Conservation (phyloP, 92 coral and sea anemone genomes). For the Palythoa grandiflora region DNA sequence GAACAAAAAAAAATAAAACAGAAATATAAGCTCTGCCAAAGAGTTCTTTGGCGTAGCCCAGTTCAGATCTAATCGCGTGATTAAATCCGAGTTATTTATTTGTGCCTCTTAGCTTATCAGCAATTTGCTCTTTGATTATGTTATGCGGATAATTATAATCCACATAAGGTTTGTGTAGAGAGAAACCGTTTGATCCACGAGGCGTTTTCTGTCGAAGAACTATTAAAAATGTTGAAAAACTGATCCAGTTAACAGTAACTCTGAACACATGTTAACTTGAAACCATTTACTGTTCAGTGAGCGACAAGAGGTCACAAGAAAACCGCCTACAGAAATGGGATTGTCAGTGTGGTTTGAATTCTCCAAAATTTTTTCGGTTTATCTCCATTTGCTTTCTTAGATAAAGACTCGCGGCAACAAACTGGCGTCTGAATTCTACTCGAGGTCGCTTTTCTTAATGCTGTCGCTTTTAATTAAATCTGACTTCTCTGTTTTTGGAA, state of each 20-base stretch:
- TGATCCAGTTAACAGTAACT: background rate
- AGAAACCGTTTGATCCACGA: background rate
- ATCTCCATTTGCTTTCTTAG: conserved; percentile 27
- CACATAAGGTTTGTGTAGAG: no score
- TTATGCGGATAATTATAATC: background rate
- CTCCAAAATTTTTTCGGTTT: conserved; percentile 22
- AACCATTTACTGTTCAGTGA: background rate
- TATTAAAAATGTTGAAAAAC: background rate
- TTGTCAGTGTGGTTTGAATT: conserved; percentile 42
- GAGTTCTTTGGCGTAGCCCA: background rate
- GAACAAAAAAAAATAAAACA: background rate
- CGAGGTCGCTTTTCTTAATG: background rate
- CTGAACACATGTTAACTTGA: conserved; percentile 6
- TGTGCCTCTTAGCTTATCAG: conserved; percentile 32
- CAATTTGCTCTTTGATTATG: background rate
- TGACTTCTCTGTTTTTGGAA: background rate
- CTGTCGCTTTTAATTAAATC: background rate
- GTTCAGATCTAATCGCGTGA: conserved; percentile 28
- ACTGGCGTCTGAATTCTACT: conserved; percentile 1
- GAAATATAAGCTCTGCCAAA: background rate
- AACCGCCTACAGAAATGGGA: background rate
- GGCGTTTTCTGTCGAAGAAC: background rate
- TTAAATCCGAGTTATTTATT: background rate
- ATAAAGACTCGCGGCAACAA: conserved; percentile 16
- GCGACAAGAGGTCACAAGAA: conserved; percentile 22